Percentiles rank a stretch among this genome's conserved stretches.
Conservation (phyloP, 2,888 invertebrate genomes). For the Anarsia innoxiella region DNA sequence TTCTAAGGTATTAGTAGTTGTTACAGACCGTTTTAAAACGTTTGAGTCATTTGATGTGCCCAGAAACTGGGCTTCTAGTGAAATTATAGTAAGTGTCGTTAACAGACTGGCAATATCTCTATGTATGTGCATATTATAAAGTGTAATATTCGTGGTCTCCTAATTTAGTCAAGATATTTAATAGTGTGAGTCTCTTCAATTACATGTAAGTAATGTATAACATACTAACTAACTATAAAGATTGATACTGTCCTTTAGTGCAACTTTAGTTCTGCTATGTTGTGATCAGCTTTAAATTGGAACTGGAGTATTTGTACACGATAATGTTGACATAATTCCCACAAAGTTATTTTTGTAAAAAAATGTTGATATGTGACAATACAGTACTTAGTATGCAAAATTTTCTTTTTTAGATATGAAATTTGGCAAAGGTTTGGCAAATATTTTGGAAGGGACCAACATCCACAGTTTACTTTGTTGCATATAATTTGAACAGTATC, state of each 20-base stretch:
- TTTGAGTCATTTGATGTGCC: conserved; percentile 66
- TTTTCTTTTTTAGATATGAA: conserved; percentile 38
- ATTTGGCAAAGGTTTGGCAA: conserved; percentile 50
- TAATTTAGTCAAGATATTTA: conserved; percentile 74
- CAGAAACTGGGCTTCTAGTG: conserved; percentile 69
- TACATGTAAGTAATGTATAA: conserved; percentile 64
- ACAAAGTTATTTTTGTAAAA: conserved; percentile 71
- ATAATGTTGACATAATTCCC: conserved; percentile 58
- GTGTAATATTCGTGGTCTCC: conserved; percentile 71
- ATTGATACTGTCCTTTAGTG: conserved; percentile 67
- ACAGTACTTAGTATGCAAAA: conserved; percentile 60
- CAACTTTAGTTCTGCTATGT: conserved; percentile 70
- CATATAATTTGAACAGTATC: conserved; percentile 34
- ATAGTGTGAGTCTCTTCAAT: conserved; percentile 72
- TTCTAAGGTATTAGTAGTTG: conserved; percentile 74
- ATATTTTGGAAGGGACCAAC: conserved; percentile 71
- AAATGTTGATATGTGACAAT: conserved; percentile 69
- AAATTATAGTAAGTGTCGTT: conserved; percentile 71
- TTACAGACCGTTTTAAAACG: conserved; percentile 68
- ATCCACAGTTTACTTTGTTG: conserved; percentile 42
- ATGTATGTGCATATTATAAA: conserved; percentile 69
- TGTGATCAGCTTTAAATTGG: conserved; percentile 71
- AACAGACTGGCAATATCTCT: conserved; percentile 74
- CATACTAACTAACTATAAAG: conserved; percentile 62
- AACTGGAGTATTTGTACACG: conserved; percentile 68